Evolutionary conservation across 2,797 vertebrate species (phyloP), one percentile per base, ranked within the genome.

Genomic region (Crenichthys baileyi): DNA sequence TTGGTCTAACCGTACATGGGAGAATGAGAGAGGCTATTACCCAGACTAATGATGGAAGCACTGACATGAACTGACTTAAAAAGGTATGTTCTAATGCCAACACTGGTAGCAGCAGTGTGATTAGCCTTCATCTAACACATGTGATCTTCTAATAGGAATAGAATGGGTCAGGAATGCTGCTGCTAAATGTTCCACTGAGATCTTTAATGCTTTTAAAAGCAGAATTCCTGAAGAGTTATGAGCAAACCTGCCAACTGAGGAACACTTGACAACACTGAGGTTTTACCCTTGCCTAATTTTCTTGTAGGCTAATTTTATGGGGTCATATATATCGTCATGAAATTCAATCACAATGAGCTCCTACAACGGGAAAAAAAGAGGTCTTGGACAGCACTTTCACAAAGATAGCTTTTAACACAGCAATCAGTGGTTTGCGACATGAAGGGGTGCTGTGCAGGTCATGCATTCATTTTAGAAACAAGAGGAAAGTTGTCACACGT

Each of bases 391-490:
- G 85, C 90, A 87, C 87, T 92, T 93, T 92, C 79, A 87, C 83
- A 72, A 90, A 87, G 79, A 89, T 77, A 86, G 89, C 85, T 84
- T 92, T 90, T 93, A 93, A 90, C 86, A 79, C 76, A 76, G 80
- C 89, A 91, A 92, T 93, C 90, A 91, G 88, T 68, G 90, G 78
- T 90, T 93, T 82, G 74, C 65, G 75, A 77, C 86, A 83, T 29
- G 75, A 58, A 85, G 58, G 72, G 83, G 85, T 51, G 85, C 83
- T 9, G 70, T 4, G 74, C 71, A 71, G 90, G 87, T 91, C 90
- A 90, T 63, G 82, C 82, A 89, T 93, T 94, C 77, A 87, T 93
- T 92, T 94, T 85, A 86, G 88, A 82, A 91, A 90, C 83, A 89
- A 90, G 87, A 44, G 55, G 76, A 90, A 87, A 90, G 89, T 88